These are phyloP conservation scores for Zosterops pallidus DNA, from an alignment of 2,113 vertebrate genomes.

Conservation along the genomic window DNA sequence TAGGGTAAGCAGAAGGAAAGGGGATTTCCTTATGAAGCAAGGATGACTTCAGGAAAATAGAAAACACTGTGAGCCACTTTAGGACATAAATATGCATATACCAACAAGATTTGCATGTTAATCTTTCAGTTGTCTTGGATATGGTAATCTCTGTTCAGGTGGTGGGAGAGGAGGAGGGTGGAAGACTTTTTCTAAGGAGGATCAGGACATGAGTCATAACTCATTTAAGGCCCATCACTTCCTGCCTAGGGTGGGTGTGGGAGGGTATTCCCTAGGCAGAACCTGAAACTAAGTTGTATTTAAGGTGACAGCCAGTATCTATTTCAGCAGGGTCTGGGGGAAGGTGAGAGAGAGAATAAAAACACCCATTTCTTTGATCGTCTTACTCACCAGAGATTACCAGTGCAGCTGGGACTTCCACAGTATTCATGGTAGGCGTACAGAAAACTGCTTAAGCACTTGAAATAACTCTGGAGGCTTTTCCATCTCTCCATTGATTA, in stretches of 20 bases:
- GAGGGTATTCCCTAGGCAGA: conserved; percentile 43
- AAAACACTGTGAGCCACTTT: background rate
- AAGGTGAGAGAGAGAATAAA: conserved; percentile 4
- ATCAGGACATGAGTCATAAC: conserved; percentile 32
- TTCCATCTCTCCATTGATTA: background rate
- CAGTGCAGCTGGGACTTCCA: background rate
- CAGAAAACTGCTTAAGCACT: background rate
- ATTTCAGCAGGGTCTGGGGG: background rate
- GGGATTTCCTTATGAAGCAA: conserved; percentile 23
- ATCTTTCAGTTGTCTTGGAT: background rate
- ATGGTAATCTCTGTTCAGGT: conserved; percentile 16
- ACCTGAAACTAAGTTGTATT: background rate
- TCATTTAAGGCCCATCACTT: background rate
- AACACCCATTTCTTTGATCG: background rate
- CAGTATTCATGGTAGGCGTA: background rate
- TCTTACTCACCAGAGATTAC: background rate
- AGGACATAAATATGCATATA: background rate
- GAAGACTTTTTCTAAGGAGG: background rate
- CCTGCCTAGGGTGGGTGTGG: background rate
- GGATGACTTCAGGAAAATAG: background rate
- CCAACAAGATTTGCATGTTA: background rate
- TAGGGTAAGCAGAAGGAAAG: background rate
- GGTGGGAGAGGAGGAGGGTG: background rate
- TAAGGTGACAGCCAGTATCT: conserved; percentile 6
- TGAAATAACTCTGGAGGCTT: conserved; percentile 22